Evolutionary conservation across 2,113 vertebrate genomes (phyloP).

Genomic region (Vireo altiloquus): DNA sequence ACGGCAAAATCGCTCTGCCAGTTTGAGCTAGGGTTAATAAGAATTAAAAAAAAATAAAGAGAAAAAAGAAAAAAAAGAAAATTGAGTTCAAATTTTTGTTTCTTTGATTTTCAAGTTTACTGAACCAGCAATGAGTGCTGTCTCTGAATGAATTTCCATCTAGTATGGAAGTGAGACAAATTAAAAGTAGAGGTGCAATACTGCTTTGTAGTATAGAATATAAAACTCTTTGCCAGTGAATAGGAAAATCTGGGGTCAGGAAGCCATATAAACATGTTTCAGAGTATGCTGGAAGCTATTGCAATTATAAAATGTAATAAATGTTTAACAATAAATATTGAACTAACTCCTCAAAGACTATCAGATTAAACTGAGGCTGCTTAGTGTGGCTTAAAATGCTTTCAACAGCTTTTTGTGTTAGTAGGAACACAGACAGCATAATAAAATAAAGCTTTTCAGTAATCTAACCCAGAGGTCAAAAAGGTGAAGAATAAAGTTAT

Average conservation of each 20-base stretch:
- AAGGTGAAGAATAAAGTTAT: neutral
- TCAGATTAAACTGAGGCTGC: neutral
- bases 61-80: neutral
- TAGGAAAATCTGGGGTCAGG: neutral
- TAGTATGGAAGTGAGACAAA: neutral
- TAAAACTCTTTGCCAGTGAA: neutral
- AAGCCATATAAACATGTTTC: neutral
- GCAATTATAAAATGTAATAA: conserved; percentile 9
- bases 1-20: neutral
- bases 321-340: neutral
- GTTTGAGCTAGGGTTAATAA: neutral
- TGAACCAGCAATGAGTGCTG: neutral
- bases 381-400: neutral
- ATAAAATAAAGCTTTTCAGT: neutral
- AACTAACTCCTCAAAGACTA: neutral
- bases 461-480: neutral
- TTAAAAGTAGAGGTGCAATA: neutral
- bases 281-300: neutral
- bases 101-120: neutral
- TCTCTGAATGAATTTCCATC: neutral
- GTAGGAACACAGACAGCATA: neutral
- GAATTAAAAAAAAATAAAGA: neutral
- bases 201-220: neutral
- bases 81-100: neutral
- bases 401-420: neutral